Evolutionary conservation across 2,888 invertebrate genomes (phyloP), one percentile per base, ranked within the genome.

Genomic region (Cosmopolites sordidus): DNA sequence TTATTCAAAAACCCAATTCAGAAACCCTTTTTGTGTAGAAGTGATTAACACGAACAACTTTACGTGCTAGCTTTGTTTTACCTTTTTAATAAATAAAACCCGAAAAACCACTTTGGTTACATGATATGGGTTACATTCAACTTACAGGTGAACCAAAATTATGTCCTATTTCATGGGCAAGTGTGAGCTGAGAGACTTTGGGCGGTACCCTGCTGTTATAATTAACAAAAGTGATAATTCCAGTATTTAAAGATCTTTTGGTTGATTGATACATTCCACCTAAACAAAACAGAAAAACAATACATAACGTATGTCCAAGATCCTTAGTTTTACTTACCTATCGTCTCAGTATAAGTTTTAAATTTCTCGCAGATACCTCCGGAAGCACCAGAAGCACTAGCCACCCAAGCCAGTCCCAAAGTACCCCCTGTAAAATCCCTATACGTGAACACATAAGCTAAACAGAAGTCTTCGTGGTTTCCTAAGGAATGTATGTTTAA

Each of bases 371-470:
- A 99, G 65, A 99, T 96, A 46, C 99, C 99, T 45, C 99, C 99
- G 3, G 96, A 96, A 1, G 97, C 96, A 54, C 94, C 98, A 54
- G 92, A 92, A 0, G 96, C 94, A 58, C 95, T 93, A 18, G 98
- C 99, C 16, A 99, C 99, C 99, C 99, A 99, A 2, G 99, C 99
- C 42, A 99, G 78, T 16, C 99, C 99, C 38, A 99, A 79, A 14
- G 99, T 99, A 55, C 99, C 99, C 6, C 96, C 96, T 15, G 94
- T 94, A 73, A 99, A 99, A 75, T 99, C 98, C 67, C 96, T 83
- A 73, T 92, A 92, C 0, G 99, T 99, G 76, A 99, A 97, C 58
- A 99, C 94, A 73, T 98, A 99, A n/a, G 99, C 98, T 59, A 99
- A 82, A 72, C 99, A 99, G 77, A 98, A 99, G 74, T 92, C 92